Base-by-base conservation (phyloP, 2,797 vertebrate species). In the Poeciliopsis gracilis region DNA sequence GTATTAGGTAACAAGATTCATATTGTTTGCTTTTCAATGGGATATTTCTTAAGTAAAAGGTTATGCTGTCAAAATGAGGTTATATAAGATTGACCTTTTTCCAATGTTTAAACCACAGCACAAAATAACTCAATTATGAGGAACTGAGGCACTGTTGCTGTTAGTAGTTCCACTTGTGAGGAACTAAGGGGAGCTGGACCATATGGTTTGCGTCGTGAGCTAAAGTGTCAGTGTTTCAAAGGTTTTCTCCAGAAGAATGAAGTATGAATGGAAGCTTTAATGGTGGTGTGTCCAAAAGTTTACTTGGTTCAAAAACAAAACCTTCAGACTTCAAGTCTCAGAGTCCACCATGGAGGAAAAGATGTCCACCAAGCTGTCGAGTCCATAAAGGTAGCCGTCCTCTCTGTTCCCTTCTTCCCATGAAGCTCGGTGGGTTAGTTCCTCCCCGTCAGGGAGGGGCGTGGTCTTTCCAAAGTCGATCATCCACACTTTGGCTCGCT, bases 401-500 rank as follows among this genome's bases (percentile, higher is more conserved):
- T 99, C 98, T 70, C 98, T 95, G 95, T 99, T 99, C 43, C 98
- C 98, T 91, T 99, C 98, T 72, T 93, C 84, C 98, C 98, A 99
- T 1, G 92, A 87, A 12, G 95, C 88, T 0, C 97, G 94, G 84
- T 99, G 98, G 88, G 91, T 94, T 15, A 99, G 97, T 81, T 96
- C 95, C 77, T 99, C 91, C 49, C 98, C 97, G 5, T 97, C 97
- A 0, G 97, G 95, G 78, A 99, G 96, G 0, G 97, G 97, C 0
- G 97, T 99, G 76, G 98, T 99, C 90, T 99, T 99, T 89, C 98
- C 98, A 70, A 99, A 99, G 95, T 99, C 98, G 51, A 99, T 99
- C 98, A 99, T 99, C 98, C 98, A 99, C 80, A 99, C 97, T 93
- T 97, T 99, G 90, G 98, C 98, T 69, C 95, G 95, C 8, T 98